These are phyloP conservation scores for Varecia variegata DNA, from an alignment of 2,797 vertebrate species.

Conservation along the genomic window DNA sequence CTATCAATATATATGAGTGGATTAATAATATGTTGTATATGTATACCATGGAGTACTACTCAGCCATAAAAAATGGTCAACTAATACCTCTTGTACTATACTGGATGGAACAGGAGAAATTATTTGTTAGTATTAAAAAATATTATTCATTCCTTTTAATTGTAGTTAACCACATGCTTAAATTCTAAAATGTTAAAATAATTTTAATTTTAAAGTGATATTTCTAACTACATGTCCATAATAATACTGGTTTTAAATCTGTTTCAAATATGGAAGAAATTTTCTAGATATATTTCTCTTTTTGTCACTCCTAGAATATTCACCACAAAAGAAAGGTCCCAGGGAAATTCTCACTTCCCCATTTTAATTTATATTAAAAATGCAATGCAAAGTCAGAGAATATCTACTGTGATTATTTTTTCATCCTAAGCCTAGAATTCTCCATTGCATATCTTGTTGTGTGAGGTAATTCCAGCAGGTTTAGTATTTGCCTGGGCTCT, in stretches of 20 bases:
- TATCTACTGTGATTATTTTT: background rate
- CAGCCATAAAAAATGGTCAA: too few species aligned
- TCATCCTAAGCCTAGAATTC: background rate
- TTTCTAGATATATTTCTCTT: slow-evolving; percentile 8
- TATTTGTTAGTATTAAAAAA: background rate
- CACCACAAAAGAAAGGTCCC: background rate
- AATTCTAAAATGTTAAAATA: slow-evolving; percentile 31
- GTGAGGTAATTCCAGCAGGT: background rate
- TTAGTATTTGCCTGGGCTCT: background rate
- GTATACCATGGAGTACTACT: too few species aligned
- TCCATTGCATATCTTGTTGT: background rate
- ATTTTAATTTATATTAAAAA: slow-evolving; percentile 43
- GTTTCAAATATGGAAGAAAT: background rate
- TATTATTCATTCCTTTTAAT: background rate
- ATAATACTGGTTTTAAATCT: background rate
- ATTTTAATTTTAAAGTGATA: slow-evolving; percentile 15
- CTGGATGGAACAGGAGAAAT: background rate
- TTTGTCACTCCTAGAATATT: background rate
- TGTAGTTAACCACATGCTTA: background rate
- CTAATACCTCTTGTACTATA: too few species aligned
- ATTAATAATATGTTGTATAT: too few species aligned
- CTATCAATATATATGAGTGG: too few species aligned
- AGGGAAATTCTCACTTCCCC: background rate
- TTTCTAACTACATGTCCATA: background rate
- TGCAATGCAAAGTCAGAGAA: background rate